These are phyloP conservation scores for Chelonus insularis DNA, from an alignment of 1,140 invertebrate species.

Conservation along the genomic window DNA sequence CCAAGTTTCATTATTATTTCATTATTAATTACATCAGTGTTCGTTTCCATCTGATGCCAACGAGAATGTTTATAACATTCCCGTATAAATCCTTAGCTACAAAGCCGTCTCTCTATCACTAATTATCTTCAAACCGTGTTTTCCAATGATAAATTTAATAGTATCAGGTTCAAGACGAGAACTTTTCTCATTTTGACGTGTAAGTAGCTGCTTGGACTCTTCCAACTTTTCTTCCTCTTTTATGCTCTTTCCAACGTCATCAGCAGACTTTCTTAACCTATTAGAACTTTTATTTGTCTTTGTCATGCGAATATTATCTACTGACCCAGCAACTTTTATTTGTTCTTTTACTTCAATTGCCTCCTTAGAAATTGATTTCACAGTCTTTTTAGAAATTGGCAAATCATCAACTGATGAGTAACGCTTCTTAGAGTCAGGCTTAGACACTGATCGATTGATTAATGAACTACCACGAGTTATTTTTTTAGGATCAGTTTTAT, in stretches of 20 bases:
- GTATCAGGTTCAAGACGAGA: slow-evolving; percentile 66
- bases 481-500: slow-evolving; percentile 24
- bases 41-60: too few relatives aligned
- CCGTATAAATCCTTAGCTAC: slow-evolving; percentile 49
- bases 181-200: slow-evolving; percentile 30
- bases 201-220: neutral
- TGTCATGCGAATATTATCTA: slow-evolving; percentile 47
- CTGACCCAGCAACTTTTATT: slow-evolving; percentile 46
- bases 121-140: slow-evolving; percentile 74
- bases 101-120: slow-evolving; percentile 75
- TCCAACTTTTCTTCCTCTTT: slow-evolving; percentile 21
- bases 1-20: neutral
- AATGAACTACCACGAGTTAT: slow-evolving; percentile 47
- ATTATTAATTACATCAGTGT: neutral
- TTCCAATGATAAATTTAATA: slow-evolving; percentile 71
- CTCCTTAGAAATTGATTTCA: slow-evolving; percentile 16
- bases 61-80: slow-evolving; percentile 30
- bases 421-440: slow-evolving; percentile 41
- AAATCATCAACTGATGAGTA: slow-evolving; percentile 56
- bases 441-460: slow-evolving; percentile 21
- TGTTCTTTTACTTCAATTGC: slow-evolving; percentile 32
- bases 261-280: slow-evolving; percentile 46
- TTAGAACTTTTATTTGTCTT: slow-evolving; percentile 39
- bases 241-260: slow-evolving; percentile 44
- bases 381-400: slow-evolving; percentile 36